Percentiles rank a stretch among this genome's conserved stretches.
Conservation (phyloP, 2,113 vertebrate genomes). For the Orcinus orca region DNA sequence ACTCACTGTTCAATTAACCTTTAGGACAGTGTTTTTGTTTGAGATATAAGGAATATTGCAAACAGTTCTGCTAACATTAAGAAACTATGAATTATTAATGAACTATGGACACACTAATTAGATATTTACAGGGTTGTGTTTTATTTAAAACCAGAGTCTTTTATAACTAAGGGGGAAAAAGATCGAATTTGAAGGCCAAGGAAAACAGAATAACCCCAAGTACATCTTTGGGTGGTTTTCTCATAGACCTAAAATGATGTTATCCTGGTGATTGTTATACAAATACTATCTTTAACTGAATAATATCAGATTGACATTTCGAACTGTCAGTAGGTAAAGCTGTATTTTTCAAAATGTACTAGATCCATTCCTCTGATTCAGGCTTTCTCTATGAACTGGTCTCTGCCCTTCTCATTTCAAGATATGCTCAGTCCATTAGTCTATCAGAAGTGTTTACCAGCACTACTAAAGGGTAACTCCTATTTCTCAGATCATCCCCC, state of each 20-base stretch:
- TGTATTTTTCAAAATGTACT: background rate
- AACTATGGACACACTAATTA: background rate
- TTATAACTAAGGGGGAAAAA: background rate
- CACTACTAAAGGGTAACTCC: background rate
- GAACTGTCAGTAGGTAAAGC: background rate
- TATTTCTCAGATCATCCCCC: background rate
- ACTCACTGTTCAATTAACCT: conserved; percentile 15
- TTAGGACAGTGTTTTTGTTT: background rate
- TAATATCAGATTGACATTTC: background rate
- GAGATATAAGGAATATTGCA: background rate
- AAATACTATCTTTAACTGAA: conserved; percentile 2
- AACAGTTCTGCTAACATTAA: conserved; percentile 25
- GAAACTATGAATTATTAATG: conserved; percentile 40
- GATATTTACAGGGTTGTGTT: background rate
- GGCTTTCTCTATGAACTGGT: background rate
- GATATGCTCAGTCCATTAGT: background rate
- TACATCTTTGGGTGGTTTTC: background rate
- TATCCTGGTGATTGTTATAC: background rate
- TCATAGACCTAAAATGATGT: background rate
- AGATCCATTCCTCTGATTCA: background rate
- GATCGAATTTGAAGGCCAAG: background rate
- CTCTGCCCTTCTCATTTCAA: background rate
- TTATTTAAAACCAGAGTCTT: conserved; percentile 30
- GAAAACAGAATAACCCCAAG: background rate
- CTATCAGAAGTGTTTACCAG: background rate